These are phyloP conservation scores for Cataglyphis albicans DNA, from an alignment of 2,888 invertebrate species.

Conservation along the genomic window DNA sequence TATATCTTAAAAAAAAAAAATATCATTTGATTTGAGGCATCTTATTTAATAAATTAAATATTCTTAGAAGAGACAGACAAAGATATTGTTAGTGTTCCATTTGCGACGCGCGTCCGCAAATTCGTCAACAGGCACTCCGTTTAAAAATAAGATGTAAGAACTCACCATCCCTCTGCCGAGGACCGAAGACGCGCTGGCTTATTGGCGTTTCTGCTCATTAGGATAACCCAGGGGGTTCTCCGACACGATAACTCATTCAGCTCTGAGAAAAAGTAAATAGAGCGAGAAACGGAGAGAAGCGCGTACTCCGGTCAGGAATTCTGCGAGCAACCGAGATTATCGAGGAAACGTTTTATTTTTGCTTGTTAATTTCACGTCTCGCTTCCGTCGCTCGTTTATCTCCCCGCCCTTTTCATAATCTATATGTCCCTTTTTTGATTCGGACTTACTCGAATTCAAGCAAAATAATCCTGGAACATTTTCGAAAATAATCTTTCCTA, in stretches of 20 bases:
- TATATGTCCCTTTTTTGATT: conserved; percentile 1
- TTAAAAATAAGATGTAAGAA: conserved; percentile 80
- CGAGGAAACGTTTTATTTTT: conserved; percentile 49
- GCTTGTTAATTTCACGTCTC: conserved; percentile 54
- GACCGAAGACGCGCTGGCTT: conserved; percentile 64
- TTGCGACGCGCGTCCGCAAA: conserved; percentile 75
- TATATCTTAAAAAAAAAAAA: neutral
- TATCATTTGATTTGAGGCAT: neutral
- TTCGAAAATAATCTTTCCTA: neutral
- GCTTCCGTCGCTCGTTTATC: conserved; percentile 49
- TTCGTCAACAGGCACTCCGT: conserved; percentile 78
- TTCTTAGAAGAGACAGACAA: neutral
- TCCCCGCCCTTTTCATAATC: conserved; percentile 43
- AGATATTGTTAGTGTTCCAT: conserved; percentile 59
- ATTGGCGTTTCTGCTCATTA: conserved; percentile 80
- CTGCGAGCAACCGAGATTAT: conserved; percentile 50
- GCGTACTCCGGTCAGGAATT: conserved; percentile 20
- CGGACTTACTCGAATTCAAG: neutral
- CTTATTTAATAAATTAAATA: neutral
- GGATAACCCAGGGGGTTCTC: conserved; percentile 77
- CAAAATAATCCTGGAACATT: neutral
- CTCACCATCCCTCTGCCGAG: conserved; percentile 17
- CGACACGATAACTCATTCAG: conserved; percentile 80
- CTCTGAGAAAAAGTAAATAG: conserved; percentile 76
- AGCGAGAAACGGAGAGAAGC: conserved; percentile 60